Evolutionary conservation across 2,797 vertebrate genomes (phyloP).

Genomic region (Phataginus tetradactyla): DNA sequence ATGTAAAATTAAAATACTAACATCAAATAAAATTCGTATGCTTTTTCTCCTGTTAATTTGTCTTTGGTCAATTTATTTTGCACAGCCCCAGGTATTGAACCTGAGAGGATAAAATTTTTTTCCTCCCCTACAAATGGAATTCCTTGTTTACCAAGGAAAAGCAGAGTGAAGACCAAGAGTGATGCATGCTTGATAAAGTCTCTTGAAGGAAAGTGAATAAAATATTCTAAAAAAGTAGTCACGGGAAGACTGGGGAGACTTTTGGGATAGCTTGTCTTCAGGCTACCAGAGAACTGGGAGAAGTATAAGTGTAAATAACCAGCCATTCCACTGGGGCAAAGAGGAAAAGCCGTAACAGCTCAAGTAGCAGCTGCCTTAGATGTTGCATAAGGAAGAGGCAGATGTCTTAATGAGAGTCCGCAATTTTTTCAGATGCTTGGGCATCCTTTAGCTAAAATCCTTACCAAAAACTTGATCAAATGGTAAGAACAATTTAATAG

Average conservation of each 20-base stretch:
- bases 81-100: neutral
- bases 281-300: neutral
- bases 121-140: neutral
- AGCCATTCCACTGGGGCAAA: neutral
- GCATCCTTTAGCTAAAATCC: conserved; percentile 14
- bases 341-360: neutral
- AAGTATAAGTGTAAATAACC: neutral
- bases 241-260: neutral
- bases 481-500: neutral
- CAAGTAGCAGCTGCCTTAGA: neutral
- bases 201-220: neutral
- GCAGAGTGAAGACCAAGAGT: neutral
- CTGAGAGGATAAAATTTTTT: neutral
- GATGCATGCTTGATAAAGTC: neutral
- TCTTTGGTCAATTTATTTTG: neutral
- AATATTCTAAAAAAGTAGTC: neutral
- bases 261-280: neutral
- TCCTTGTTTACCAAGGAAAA: conserved; percentile 16
- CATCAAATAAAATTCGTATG: neutral
- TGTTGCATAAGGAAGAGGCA: neutral
- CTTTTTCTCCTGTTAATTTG: neutral
- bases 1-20: neutral
- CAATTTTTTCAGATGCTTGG: neutral
- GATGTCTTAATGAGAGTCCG: neutral
- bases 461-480: neutral